Evolutionary conservation across 2,113 vertebrate species (phyloP).

Genomic region (Ciconia stormi): DNA sequence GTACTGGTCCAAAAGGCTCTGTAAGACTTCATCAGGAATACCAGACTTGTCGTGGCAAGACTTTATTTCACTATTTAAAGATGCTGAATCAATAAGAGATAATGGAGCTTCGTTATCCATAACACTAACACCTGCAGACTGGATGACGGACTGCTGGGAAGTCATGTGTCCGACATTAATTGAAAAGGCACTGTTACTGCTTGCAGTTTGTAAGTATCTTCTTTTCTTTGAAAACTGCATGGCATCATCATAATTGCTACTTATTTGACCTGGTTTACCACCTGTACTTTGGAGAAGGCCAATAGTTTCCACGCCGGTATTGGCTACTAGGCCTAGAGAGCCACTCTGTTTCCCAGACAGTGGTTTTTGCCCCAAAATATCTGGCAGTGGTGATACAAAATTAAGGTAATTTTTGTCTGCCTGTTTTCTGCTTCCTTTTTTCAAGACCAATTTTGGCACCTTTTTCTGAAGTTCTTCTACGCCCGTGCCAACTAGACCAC

Average conservation of each 20-base stretch:
- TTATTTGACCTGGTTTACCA: constrained; percentile 85
- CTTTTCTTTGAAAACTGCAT: constrained; percentile 99
- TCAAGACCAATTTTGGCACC: constrained; percentile 91
- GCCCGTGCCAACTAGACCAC: constrained; percentile 79
- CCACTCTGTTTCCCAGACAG: constrained; percentile 84
- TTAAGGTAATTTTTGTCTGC: constrained; percentile 88
- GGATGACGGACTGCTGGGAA: constrained; percentile 90
- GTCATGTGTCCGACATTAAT: constrained; percentile 88
- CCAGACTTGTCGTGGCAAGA: constrained; percentile 94
- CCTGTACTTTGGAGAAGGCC: constrained; percentile 86
- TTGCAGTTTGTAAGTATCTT: constrained; percentile 93
- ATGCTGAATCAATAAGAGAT: constrained; percentile 91
- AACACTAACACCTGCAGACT: constrained; percentile 87
- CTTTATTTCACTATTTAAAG: constrained; percentile 88
- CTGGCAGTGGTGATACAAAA: constrained; percentile 79
- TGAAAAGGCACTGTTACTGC: constrained; percentile 88
- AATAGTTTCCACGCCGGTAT: constrained; percentile 82
- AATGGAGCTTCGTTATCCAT: constrained; percentile 89
- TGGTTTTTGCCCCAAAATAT: constrained; percentile 84
- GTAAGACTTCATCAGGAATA: constrained; percentile 97
- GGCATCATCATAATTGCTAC: constrained; percentile 97
- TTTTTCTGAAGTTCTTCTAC: constrained; percentile 86
- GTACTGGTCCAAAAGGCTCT: constrained; percentile 97
- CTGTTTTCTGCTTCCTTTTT: constrained; percentile 89
- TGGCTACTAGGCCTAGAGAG: constrained; percentile 81